Conservation (phyloP, 2,113 vertebrate genomes). For the Cryptomyrus ogoouensis region DNA sequence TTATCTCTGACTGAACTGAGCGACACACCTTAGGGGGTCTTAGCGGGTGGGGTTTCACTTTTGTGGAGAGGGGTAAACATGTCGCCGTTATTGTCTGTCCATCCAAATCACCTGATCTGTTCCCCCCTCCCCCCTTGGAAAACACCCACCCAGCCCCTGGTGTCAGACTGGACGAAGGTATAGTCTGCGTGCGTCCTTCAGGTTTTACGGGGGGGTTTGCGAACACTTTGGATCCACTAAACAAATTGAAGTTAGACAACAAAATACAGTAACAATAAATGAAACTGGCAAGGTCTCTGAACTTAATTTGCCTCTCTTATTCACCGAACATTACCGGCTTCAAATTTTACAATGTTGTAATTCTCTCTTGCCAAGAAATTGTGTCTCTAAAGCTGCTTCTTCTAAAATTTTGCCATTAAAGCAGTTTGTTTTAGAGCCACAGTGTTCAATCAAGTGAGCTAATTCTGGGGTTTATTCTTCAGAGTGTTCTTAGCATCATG, state of each 20-base stretch:
- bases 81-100: background rate
- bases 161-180: background rate
- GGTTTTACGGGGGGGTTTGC: background rate
- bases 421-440: background rate
- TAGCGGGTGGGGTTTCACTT: background rate
- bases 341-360: background rate
- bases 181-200: background rate
- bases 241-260: background rate
- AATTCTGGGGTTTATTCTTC: background rate
- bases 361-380: background rate
- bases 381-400: background rate
- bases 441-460: background rate
- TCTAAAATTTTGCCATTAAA: background rate
- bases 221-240: background rate
- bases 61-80: background rate
- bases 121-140: background rate
- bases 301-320: background rate
- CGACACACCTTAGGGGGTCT: background rate
- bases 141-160: background rate
- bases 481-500: background rate
- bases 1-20: background rate
- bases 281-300: background rate
- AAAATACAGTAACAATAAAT: background rate
- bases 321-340: background rate
- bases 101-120: background rate